phyloP scores from a whole-genome alignment of 1,140 invertebrate species.

The Tetramorium alpestre region DNA sequence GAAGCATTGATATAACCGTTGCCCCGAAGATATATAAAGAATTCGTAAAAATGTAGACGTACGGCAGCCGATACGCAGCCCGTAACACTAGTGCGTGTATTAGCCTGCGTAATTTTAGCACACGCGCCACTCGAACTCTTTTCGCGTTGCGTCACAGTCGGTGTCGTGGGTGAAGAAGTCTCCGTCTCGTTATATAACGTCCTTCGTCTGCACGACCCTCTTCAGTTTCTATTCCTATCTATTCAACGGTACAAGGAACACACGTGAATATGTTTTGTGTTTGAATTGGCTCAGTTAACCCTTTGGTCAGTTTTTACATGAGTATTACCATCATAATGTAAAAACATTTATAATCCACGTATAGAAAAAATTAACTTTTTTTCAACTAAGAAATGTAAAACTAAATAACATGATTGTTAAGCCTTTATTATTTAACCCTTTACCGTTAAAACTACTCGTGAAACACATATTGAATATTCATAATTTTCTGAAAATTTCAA shows the following conservation, averaged over 20 bases:
- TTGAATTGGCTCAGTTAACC: slow-evolving; percentile 7
- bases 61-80: slow-evolving; percentile 25
- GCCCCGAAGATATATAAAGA: not conserved
- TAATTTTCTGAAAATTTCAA: not conserved
- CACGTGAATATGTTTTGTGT: slow-evolving; percentile 3
- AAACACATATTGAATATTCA: not conserved
- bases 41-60: not conserved
- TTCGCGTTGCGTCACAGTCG: slow-evolving; percentile 63
- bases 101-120: slow-evolving; percentile 74
- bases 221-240: slow-evolving; percentile 56
- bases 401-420: not conserved
- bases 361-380: not conserved
- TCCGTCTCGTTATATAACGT: slow-evolving; percentile 70
- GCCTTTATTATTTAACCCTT: not conserved
- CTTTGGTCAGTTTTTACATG: not conserved
- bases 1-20: not conserved
- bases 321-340: not conserved
- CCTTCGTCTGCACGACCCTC: slow-evolving; percentile 60
- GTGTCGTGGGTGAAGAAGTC: slow-evolving; percentile 69
- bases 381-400: not conserved
- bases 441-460: not conserved
- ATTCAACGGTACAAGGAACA: slow-evolving; percentile 32
- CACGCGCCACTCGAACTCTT: slow-evolving; percentile 60
- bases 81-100: slow-evolving; percentile 40
- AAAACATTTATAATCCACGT: not conserved